A percentile compares a stretch with the other conserved stretches of the same genome.
phyloP scores from a whole-genome alignment of 2,113 vertebrate species.

The Thunnus thynnus region DNA sequence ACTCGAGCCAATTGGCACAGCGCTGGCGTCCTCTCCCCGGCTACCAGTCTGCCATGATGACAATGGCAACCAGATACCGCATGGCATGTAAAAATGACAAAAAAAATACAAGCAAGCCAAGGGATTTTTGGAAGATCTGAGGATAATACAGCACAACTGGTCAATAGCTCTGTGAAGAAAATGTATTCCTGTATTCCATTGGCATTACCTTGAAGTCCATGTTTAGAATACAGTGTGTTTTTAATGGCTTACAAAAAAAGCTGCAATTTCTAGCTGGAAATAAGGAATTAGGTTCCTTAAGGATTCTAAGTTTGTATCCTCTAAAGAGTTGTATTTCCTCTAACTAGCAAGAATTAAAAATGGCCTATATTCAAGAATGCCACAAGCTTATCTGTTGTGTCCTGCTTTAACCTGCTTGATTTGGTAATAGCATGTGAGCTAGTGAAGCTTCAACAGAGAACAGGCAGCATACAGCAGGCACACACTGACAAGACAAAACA shows the following conservation, averaged over 20 bases:
- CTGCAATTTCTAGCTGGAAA: constrained; percentile 33
- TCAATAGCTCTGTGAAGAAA: constrained; percentile 38
- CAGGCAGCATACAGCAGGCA: constrained; percentile 26
- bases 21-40: constrained; percentile 73
- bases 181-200: constrained; percentile 11
- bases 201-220: background rate
- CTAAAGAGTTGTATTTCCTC: constrained; percentile 59
- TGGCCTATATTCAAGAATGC: constrained; percentile 66
- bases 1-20: constrained; percentile 84
- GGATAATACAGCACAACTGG: constrained; percentile 64
- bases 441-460: constrained; percentile 36
- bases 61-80: constrained; percentile 79
- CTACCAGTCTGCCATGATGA: constrained; percentile 83
- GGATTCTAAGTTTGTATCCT: constrained; percentile 60
- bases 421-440: constrained; percentile 26
- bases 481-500: constrained; percentile 45
- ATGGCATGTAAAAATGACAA: constrained; percentile 79
- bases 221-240: constrained; percentile 29
- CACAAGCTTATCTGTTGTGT: constrained; percentile 64
- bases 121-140: constrained; percentile 65
- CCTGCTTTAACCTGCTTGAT: constrained; percentile 62
- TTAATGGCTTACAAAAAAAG: constrained; percentile 31
- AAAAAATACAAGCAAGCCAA: constrained; percentile 75
- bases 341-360: constrained; percentile 54
- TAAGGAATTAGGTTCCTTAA: constrained; percentile 50